A percentile compares a stretch with the other conserved stretches of the same genome.
Conservation (phyloP, 2,888 invertebrate genomes). For the Cybosia mesomella region DNA sequence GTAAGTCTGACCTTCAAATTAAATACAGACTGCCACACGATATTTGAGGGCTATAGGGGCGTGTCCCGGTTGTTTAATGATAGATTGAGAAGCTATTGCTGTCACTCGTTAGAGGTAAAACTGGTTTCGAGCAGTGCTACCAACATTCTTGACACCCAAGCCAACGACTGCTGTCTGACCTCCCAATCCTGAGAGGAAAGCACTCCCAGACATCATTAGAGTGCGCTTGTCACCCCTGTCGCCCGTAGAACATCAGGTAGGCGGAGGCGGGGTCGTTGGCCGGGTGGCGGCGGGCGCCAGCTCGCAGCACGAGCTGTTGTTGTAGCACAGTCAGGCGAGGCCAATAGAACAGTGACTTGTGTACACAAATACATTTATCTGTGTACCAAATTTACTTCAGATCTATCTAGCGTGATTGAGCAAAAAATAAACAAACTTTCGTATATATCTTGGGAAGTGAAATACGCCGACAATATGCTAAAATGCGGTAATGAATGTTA, state of each 20-base stretch:
- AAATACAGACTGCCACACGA: slow-evolving; percentile 53
- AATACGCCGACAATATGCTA: background rate
- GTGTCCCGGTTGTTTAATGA: slow-evolving; percentile 13
- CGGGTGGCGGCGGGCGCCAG: too few species aligned
- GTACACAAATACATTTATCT: too few species aligned
- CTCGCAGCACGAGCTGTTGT: too few species aligned
- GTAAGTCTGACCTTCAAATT: slow-evolving; percentile 56
- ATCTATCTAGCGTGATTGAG: background rate
- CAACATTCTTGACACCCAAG: too few species aligned
- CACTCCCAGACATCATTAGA: too few species aligned
- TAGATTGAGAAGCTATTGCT: background rate
- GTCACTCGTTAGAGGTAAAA: background rate
- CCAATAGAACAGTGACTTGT: too few species aligned
- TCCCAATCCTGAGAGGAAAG: too few species aligned
- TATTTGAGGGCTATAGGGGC: slow-evolving; percentile 45
- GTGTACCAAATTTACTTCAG: background rate
- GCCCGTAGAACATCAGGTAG: background rate
- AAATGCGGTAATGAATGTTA: background rate
- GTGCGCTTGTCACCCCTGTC: background rate
- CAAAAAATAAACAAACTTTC: background rate
- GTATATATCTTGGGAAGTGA: background rate
- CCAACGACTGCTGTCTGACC: too few species aligned
- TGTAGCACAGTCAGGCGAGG: too few species aligned
- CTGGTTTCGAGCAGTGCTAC: too few species aligned
- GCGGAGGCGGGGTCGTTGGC: too few species aligned